These are phyloP conservation scores for Gallirallus australis DNA, from an alignment of 2,797 vertebrate species.

Conservation along the genomic window DNA sequence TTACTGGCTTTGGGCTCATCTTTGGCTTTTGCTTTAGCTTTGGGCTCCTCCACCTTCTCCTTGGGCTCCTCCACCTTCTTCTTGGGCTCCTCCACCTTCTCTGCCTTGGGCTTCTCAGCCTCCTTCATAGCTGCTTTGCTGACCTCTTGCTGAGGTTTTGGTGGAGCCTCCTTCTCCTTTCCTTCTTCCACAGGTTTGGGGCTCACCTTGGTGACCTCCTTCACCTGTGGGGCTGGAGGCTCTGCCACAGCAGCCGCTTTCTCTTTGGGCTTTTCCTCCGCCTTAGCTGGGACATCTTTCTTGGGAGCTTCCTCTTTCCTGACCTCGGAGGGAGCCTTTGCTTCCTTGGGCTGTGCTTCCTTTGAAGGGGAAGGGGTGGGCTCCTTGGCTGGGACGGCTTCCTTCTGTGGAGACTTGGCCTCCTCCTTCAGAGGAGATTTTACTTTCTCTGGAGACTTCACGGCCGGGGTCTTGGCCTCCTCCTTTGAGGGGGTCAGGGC, in stretches of 20 bases:
- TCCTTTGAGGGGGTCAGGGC: conserved; percentile 61
- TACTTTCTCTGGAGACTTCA: conserved; percentile 56
- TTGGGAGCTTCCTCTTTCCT: conserved; percentile 67
- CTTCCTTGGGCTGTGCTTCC: conserved; percentile 62
- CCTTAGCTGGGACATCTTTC: conserved; percentile 37
- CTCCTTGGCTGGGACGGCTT: conserved; percentile 5
- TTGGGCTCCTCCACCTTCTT: conserved; percentile 15
- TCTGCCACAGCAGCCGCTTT: conserved; percentile 44
- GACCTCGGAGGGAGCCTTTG: conserved; percentile 40
- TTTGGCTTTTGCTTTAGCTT: conserved; percentile 66
- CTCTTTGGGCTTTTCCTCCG: conserved; percentile 62
- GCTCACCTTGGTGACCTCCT: conserved; percentile 49
- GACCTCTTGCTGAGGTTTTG: conserved; percentile 67
- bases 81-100: conserved; percentile 68
- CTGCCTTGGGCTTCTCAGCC: conserved; percentile 68
- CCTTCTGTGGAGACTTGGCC: conserved; percentile 74
- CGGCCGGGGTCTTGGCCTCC: not conserved
- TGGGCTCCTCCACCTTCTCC: conserved; percentile 21
- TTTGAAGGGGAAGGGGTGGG: conserved; percentile 63
- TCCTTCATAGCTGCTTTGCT: conserved; percentile 56
- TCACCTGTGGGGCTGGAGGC: conserved; percentile 42
- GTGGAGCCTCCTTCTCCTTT: conserved; percentile 49
- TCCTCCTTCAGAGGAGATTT: conserved; percentile 37
- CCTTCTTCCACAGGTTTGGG: conserved; percentile 39
- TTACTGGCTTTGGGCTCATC: conserved; percentile 54